Evolutionary conservation across 2,113 vertebrate species (phyloP).

Genomic region (Otis tarda): DNA sequence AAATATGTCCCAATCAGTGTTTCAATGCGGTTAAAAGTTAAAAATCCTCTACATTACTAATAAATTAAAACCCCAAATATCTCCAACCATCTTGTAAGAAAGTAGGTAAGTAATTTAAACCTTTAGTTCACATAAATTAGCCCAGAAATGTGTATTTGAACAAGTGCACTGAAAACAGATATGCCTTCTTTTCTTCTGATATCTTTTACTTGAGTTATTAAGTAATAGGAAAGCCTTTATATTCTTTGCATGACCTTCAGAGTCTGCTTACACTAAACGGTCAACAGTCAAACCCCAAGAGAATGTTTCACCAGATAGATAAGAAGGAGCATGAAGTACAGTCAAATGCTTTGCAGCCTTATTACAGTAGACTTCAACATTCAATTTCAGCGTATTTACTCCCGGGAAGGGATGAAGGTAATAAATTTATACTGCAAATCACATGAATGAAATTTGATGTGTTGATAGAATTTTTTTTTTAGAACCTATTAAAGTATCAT

Average conservation of each 20-base stretch:
- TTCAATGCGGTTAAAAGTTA: constrained; percentile 46
- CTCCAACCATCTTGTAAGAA: constrained; percentile 37
- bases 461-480: not conserved
- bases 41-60: constrained; percentile 31
- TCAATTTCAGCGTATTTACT: not conserved
- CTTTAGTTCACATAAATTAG: constrained; percentile 57
- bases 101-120: constrained; percentile 66
- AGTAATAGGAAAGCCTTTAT: constrained; percentile 50
- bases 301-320: constrained; percentile 47
- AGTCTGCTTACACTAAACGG: constrained; percentile 31
- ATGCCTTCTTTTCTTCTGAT: constrained; percentile 40
- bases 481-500: not conserved
- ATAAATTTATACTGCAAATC: not conserved
- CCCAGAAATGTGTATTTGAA: constrained; percentile 38
- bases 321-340: not conserved
- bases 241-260: constrained; percentile 39
- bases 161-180: constrained; percentile 79
- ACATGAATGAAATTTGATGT: not conserved
- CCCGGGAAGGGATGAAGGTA: not conserved
- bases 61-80: not conserved
- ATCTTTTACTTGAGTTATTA: constrained; percentile 27
- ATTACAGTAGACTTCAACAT: not conserved
- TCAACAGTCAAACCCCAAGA: constrained; percentile 54
- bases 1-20: constrained; percentile 26
- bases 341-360: constrained; percentile 15